Conservation (phyloP, 2,888 invertebrate genomes). For the Epirrhoe tristata region DNA sequence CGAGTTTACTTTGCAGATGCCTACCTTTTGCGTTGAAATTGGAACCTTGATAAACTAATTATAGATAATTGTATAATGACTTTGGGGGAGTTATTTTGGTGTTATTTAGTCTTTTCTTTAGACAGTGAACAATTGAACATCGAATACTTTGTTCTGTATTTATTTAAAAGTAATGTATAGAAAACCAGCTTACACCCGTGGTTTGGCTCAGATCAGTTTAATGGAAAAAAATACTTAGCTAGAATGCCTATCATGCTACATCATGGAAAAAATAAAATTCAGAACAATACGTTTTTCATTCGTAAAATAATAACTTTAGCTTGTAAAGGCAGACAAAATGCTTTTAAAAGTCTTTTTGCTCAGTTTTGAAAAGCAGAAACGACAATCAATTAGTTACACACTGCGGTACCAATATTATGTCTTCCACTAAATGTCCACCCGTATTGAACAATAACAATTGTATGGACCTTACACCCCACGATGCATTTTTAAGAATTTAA, state of each 20-base stretch:
- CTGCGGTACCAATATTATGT: slow-evolving; percentile 81
- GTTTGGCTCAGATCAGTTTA: too few relatives aligned
- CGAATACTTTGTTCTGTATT: not conserved
- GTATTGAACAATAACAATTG: slow-evolving; percentile 61
- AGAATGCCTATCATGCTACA: not conserved
- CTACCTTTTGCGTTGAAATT: slow-evolving; percentile 48
- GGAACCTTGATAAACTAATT: slow-evolving; percentile 51
- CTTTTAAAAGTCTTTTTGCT: slow-evolving; percentile 25
- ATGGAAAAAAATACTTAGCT: too few relatives aligned
- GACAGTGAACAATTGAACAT: slow-evolving; percentile 2
- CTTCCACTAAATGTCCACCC: slow-evolving; percentile 58
- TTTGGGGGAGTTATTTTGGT: slow-evolving; percentile 38
- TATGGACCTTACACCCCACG: slow-evolving; percentile 67
- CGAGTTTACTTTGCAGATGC: slow-evolving; percentile 51
- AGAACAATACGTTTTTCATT: not conserved
- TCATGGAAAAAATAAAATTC: not conserved
- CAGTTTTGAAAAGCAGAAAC: slow-evolving; percentile 46
- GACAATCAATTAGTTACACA: slow-evolving; percentile 73
- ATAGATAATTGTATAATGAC: slow-evolving; percentile 55
- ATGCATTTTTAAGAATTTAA: slow-evolving; percentile 71
- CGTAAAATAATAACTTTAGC: not conserved
- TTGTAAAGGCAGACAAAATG: not conserved
- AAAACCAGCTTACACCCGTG: not conserved
- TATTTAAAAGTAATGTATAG: not conserved
- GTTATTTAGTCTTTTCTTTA: slow-evolving; percentile 27